A percentile compares a stretch with the other conserved stretches of the same genome.
phyloP scores from a whole-genome alignment of 2,797 vertebrate genomes.

The Picus viridis region DNA sequence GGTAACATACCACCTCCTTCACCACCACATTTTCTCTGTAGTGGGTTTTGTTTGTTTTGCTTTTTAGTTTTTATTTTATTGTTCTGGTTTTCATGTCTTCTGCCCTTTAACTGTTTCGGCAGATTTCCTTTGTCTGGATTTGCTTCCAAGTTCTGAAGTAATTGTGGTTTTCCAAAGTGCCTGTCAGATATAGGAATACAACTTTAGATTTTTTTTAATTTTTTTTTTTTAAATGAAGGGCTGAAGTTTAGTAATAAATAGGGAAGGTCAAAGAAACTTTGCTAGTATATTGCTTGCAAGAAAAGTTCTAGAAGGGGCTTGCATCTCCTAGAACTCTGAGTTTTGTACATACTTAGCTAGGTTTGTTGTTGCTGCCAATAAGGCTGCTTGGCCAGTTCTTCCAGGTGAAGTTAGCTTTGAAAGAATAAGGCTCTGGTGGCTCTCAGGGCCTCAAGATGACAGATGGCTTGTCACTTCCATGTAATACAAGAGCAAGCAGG shows the following conservation, averaged over 20 bases:
- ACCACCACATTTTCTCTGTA: background rate
- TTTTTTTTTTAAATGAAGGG: background rate
- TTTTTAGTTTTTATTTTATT: background rate
- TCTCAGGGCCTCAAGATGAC: background rate
- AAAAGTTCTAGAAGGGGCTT: background rate
- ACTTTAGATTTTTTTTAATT: background rate
- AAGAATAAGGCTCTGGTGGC: background rate
- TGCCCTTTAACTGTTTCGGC: background rate
- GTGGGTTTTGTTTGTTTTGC: no score
- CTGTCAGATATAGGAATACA: background rate
- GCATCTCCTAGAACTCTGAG: background rate
- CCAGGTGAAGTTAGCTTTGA: background rate
- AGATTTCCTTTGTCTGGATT: background rate
- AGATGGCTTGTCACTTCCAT: conserved; percentile 47
- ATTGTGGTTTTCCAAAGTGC: background rate
- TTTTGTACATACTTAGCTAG: background rate
- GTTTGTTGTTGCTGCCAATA: background rate
- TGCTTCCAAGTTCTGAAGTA: background rate
- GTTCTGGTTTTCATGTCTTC: background rate
- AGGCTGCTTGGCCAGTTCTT: background rate
- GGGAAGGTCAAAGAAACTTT: background rate
- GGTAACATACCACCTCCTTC: background rate
- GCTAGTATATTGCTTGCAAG: background rate
- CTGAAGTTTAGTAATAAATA: background rate
- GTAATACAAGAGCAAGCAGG: conserved; percentile 61